Evolutionary conservation across 2,113 vertebrate genomes (phyloP), one percentile per base, ranked within the genome.

Genomic region (Solea senegalensis): DNA sequence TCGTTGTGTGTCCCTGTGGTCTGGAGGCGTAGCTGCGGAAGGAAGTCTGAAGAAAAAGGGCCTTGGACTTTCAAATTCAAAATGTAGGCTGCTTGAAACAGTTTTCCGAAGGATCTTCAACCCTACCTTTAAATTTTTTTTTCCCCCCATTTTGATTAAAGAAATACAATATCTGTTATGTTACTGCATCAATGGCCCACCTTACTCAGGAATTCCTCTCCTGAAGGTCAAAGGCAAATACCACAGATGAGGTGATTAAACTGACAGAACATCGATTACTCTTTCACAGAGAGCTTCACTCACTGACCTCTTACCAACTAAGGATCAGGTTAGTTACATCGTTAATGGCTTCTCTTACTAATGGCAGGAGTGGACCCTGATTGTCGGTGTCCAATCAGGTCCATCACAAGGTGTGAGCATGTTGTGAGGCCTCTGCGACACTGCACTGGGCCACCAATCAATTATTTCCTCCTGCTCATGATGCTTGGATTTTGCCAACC

Each of bases 321-420:
- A 73, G 56, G 66, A 69, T 68, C 51, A 56, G 66, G 53, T 50
- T 56, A n/a, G 70, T 75, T 84, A 56, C 40, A 80, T 89, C 78
- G 77, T 76, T 84, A 11, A 86, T 55, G 74, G 28, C 39, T 10
- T 6, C 52, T 28, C 69, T 16, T 40, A 16, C 62, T 58, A 76
- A 78, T 76, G 56, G 78, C 50, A 63, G 15, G 48, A 44, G 57
- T 58, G 74, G 21, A 82, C 72, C 52, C 34, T 34, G 34, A 34
- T 4, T 21, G 21, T 21, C 1, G 11, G 63, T 49, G 10, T 72
- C 53, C 54, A 53, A 39, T 58, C 65, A 46, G 34, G 51, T 66
- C 48, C 5, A 53, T 39, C 28, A 13, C 40, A 55, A 27, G 68
- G 57, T 43, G n/a, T 39, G 40, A 55, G 28, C 10, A 46, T 9